Conservation (phyloP, 1,140 invertebrate genomes). For the Lasioglossum albipes region DNA sequence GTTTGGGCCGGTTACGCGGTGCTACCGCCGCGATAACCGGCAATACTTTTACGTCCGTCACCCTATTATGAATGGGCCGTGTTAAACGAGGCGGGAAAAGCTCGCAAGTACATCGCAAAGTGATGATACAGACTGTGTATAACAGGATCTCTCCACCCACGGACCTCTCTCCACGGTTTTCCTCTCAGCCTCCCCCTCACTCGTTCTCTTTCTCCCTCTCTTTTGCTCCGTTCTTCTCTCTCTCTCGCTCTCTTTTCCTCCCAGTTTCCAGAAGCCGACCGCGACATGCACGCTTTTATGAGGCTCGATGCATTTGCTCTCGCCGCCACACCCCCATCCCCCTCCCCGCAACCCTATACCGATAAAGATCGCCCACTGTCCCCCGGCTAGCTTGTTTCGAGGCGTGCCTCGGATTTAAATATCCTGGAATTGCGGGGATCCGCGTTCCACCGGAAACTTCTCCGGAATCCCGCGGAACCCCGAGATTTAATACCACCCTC, state of each 20-base stretch:
- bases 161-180: neutral
- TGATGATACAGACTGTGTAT: slow-evolving; percentile 68
- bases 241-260: neutral
- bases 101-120: slow-evolving; percentile 69
- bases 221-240: neutral
- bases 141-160: slow-evolving; percentile 53
- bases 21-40: slow-evolving; percentile 53
- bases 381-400: neutral
- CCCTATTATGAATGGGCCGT: slow-evolving; percentile 66
- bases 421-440: neutral
- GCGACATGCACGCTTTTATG: slow-evolving; percentile 16
- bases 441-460: neutral
- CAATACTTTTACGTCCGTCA: slow-evolving; percentile 65
- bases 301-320: neutral
- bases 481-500: no score
- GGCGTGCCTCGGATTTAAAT: slow-evolving; percentile 4
- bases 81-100: slow-evolving; percentile 70
- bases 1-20: slow-evolving; percentile 53
- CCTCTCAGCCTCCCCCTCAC: neutral
- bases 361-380: neutral
- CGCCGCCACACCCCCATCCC: neutral
- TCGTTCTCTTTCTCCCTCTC: no score
- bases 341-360: neutral
- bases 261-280: neutral
- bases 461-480: no score